phyloP scores from a whole-genome alignment of 2,888 invertebrate genomes.

The Aelia acuminata region DNA sequence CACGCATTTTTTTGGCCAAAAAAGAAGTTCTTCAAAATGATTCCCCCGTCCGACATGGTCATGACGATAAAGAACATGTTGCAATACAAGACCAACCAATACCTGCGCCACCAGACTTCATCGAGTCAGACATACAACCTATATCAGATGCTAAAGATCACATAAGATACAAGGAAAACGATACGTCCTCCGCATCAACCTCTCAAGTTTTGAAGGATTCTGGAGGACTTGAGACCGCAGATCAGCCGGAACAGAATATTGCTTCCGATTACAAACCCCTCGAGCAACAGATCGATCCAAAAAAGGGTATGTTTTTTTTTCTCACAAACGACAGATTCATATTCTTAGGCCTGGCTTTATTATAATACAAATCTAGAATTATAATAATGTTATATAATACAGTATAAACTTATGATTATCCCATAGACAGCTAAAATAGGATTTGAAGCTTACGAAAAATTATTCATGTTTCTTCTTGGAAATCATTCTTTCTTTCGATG shows the following conservation, averaged over 20 bases:
- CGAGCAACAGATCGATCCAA: not conserved
- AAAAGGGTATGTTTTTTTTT: not conserved
- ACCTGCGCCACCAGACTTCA: not conserved
- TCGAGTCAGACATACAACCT: not conserved
- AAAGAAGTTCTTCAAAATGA: not conserved
- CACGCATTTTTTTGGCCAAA: not conserved
- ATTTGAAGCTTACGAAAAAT: not conserved
- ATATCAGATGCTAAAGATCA: not conserved
- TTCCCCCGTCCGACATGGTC: not conserved
- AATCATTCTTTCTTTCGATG: no score
- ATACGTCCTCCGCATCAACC: not conserved
- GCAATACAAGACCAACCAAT: not conserved
- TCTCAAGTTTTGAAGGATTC: not conserved
- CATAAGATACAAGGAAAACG: not conserved
- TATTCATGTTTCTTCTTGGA: not conserved
- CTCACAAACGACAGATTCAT: no score
- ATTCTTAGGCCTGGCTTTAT: no score
- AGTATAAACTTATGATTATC: not conserved
- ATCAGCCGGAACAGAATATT: not conserved
- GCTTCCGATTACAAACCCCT: not conserved
- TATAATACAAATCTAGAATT: not conserved
- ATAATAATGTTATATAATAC: not conserved
- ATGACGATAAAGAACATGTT: not conserved
- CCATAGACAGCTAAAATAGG: not conserved
- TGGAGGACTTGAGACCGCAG: not conserved